phyloP scores from a whole-genome alignment of 2,113 vertebrate genomes.

The Lynx canadensis region DNA sequence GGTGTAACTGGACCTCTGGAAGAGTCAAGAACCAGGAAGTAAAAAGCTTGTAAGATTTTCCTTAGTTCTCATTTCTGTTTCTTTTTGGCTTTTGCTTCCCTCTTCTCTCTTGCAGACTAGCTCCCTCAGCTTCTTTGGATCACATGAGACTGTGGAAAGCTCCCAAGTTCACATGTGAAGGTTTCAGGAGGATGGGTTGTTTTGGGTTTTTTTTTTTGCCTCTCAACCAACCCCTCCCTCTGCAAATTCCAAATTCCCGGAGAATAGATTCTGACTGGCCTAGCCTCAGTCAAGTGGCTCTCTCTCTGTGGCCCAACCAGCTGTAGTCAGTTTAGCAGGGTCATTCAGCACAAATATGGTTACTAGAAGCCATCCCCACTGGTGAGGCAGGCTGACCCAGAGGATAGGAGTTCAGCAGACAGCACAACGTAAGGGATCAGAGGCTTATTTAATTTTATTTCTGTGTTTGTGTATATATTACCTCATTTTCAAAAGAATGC shows the following conservation, averaged over 20 bases:
- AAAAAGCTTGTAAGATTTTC: background rate
- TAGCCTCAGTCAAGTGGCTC: background rate
- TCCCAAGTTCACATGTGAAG: background rate
- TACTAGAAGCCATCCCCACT: background rate
- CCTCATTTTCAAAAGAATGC: slow-evolving; percentile 20
- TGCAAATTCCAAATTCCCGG: background rate
- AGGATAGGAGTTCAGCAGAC: background rate
- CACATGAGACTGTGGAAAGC: background rate
- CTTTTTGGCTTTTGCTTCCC: background rate
- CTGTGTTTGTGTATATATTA: background rate
- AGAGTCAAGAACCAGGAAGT: background rate
- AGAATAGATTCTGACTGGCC: background rate
- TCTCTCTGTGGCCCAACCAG: background rate
- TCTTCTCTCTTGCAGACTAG: background rate
- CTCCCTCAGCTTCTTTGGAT: background rate
- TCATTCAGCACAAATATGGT: background rate
- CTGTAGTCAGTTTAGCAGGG: background rate
- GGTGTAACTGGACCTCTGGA: background rate
- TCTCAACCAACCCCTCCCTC: background rate
- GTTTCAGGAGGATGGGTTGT: background rate
- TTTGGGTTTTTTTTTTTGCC: background rate
- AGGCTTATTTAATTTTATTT: background rate
- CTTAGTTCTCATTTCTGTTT: background rate
- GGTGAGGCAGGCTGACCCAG: background rate
- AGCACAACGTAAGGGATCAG: background rate